Evolutionary conservation across 2,797 vertebrate genomes (phyloP), one percentile per base, ranked within the genome.

Genomic region (Chaunax sp.): DNA sequence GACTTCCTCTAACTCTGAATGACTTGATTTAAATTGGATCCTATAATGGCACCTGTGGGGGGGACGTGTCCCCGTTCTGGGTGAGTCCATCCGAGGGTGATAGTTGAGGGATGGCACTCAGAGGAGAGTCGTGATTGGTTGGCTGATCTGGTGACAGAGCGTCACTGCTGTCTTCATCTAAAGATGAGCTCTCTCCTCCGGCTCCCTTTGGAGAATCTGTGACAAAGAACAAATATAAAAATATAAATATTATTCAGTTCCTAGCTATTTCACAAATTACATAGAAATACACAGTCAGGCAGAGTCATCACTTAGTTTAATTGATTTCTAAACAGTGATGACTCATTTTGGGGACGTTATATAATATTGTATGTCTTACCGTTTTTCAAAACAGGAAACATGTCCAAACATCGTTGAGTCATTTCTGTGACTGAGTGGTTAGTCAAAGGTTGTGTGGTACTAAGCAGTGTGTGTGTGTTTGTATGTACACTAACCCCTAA

Each of bases 151-250:
- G 97, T 4, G 97, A 98, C 71, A 98, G 91, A 55, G 96, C 96
- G 62, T 99, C 97, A 2, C 97, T 97, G 95, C 97, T 99, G 93
- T 99, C 97, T 87, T 99, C 97, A 2, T 99, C 97, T 26, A 98
- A 92, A 62, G 97, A 98, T 12, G 97, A 98, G 90, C 93, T 96
- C 87, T 98, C 97, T 37, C 94, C 95, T 4, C 94, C 95, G 13
- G 94, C 92, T 50, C 96, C 96, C 61, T 94, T 94, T 1, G 96
- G 95, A 80, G 93, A 94, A 62, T 89, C 92, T 87, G 87, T n/a
- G 45, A 69, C 33, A 54, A 16, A 53, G 10, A 43, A 51, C 0
- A 65, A 60, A 43, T 1, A 5, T 44, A 60, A 10, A 35, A 30
- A 30, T 30, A 30, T 4, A 30, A 30, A 30, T 30, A 7, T 25